These are phyloP conservation scores for Strigops habroptila DNA, from an alignment of 2,113 vertebrate species.

Conservation along the genomic window DNA sequence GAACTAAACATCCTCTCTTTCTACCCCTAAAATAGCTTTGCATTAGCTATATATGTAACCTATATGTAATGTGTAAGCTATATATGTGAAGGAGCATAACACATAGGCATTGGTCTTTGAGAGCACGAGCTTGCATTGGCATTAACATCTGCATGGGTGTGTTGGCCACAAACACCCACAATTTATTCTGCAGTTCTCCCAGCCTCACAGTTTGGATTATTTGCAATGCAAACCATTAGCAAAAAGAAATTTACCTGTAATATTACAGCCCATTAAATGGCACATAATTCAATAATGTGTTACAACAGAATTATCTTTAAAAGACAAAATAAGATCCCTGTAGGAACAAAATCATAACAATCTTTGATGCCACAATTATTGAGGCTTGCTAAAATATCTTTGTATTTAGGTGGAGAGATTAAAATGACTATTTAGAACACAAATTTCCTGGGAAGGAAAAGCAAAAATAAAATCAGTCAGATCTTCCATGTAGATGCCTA, in stretches of 20 bases:
- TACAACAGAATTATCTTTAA: constrained; percentile 34
- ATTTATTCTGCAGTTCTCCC: neutral
- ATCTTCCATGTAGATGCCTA: neutral
- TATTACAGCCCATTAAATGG: neutral
- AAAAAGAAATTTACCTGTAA: neutral
- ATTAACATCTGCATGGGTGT: accelerated
- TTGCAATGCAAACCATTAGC: neutral
- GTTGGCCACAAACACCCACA: neutral
- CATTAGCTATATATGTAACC: neutral
- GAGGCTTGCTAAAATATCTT: neutral
- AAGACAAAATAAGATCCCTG: neutral
- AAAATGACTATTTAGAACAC: neutral
- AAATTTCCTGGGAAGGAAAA: neutral
- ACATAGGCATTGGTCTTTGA: accelerated
- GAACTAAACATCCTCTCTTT: neutral
- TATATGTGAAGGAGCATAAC: neutral
- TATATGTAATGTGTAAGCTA: neutral
- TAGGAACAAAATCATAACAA: neutral
- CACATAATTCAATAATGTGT: neutral
- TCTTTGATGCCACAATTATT: neutral
- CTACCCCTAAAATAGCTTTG: neutral
- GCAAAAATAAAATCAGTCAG: neutral
- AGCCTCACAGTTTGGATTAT: neutral
- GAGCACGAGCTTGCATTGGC: neutral
- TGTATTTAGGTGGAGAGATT: neutral